A percentile compares a stretch with the other conserved stretches of the same genome.
Evolutionary conservation across 1,140 invertebrate species (phyloP).

Genomic region (Bombus pyrosoma): DNA sequence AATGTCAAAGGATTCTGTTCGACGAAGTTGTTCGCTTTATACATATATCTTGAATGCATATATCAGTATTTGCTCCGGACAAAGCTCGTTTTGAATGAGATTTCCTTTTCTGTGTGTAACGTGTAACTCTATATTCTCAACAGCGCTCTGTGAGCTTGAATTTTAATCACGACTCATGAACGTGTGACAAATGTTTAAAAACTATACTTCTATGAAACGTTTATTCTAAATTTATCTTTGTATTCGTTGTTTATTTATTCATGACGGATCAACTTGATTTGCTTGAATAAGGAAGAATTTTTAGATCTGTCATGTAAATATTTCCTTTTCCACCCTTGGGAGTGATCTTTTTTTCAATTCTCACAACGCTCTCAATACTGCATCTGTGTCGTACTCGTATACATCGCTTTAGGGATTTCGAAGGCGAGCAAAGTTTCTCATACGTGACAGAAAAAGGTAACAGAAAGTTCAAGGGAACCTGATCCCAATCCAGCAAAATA

Average conservation of each 20-base stretch:
- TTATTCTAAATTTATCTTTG: not conserved
- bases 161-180: not conserved
- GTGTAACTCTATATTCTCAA: not conserved
- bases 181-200: not conserved
- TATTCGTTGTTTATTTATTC: not conserved
- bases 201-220: not conserved
- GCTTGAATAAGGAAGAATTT: too few relatives aligned
- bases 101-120: not conserved
- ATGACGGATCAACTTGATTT: not conserved
- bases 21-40: not conserved
- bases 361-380: not conserved
- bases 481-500: not conserved
- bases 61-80: not conserved
- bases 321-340: not conserved
- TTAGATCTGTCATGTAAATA: not conserved
- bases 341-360: slow-evolving; percentile 21
- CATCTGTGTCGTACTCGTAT: not conserved
- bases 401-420: not conserved
- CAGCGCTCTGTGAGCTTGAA: not conserved
- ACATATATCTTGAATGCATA: not conserved
- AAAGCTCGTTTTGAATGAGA: not conserved
- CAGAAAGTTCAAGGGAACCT: not conserved
- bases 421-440: not conserved
- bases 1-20: slow-evolving; percentile 25
- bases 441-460: not conserved